Evolutionary conservation across 2,113 vertebrate species (phyloP).

Genomic region (Phycodurus eques): DNA sequence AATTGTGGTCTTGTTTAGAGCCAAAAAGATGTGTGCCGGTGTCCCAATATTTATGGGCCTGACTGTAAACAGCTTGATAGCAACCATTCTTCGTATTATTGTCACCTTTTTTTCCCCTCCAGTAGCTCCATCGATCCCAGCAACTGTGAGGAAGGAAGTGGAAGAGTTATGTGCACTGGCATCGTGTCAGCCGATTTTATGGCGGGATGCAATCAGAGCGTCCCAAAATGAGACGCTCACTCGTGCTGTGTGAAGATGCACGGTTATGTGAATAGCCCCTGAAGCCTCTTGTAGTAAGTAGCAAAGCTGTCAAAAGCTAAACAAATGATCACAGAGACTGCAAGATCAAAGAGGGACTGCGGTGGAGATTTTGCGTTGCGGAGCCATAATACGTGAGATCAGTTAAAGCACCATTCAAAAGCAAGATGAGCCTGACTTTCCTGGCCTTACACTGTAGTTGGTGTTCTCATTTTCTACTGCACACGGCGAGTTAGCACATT

Average conservation of each 20-base stretch:
- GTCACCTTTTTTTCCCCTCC: background rate
- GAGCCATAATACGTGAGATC: slow-evolving; percentile 45
- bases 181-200: background rate
- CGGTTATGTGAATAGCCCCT: background rate
- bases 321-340: background rate
- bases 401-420: slow-evolving; percentile 50
- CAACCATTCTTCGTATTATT: too few relatives aligned
- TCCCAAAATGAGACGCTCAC: background rate
- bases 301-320: slow-evolving; percentile 10
- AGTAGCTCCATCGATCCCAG: background rate
- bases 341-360: too few relatives aligned
- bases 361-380: slow-evolving; percentile 10
- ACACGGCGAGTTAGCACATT: slow-evolving; percentile 40
- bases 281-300: background rate
- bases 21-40: too few relatives aligned
- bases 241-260: background rate
- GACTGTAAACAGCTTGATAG: too few relatives aligned
- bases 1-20: too few relatives aligned
- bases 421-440: slow-evolving; percentile 38
- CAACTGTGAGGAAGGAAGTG: background rate
- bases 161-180: background rate
- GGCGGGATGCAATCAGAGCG: background rate
- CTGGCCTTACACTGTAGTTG: slow-evolving; percentile 46
- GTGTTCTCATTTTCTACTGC: slow-evolving; percentile 49
- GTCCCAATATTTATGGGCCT: too few relatives aligned